Percentiles rank a stretch among this genome's conserved stretches.
phyloP scores from a whole-genome alignment of 2,888 invertebrate genomes.

The Andrena bucephala region DNA sequence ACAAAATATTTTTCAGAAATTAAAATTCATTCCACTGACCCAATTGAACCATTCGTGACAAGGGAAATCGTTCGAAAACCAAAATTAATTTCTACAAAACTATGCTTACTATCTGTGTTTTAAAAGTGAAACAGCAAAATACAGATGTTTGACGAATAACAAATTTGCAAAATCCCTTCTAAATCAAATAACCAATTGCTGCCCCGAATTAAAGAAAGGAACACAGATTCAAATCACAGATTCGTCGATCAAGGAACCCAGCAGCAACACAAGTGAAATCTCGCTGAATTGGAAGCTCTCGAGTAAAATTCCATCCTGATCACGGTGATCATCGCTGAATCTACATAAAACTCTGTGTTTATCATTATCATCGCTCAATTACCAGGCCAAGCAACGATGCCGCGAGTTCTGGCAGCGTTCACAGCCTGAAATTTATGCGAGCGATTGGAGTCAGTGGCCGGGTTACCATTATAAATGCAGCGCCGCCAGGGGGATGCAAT shows the following conservation, averaged over 20 bases:
- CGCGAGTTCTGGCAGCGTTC: conserved; percentile 40
- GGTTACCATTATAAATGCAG: conserved; percentile 54
- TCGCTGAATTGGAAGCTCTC: neutral
- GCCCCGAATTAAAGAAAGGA: neutral
- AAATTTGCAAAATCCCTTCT: no score
- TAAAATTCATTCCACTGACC: no score
- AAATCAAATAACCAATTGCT: no score
- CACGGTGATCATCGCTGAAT: neutral
- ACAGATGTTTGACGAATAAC: no score
- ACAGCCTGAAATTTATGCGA: conserved; percentile 63
- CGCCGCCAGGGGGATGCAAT: conserved; percentile 65
- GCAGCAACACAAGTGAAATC: neutral
- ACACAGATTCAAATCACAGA: neutral
- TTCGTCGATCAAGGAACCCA: neutral
- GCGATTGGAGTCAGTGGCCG: conserved; percentile 50
- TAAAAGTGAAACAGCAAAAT: no score
- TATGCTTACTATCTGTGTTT: no score
- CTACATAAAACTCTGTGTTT: conserved; percentile 34
- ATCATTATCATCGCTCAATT: conserved; percentile 64
- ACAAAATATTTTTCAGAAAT: no score
- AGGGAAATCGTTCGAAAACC: no score
- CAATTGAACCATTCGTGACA: no score
- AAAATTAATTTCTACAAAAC: no score
- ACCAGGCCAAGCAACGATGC: conserved; percentile 26
- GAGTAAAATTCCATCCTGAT: neutral